Evolutionary conservation across 2,888 invertebrate species (phyloP).

Genomic region (Cyclophora punctaria): DNA sequence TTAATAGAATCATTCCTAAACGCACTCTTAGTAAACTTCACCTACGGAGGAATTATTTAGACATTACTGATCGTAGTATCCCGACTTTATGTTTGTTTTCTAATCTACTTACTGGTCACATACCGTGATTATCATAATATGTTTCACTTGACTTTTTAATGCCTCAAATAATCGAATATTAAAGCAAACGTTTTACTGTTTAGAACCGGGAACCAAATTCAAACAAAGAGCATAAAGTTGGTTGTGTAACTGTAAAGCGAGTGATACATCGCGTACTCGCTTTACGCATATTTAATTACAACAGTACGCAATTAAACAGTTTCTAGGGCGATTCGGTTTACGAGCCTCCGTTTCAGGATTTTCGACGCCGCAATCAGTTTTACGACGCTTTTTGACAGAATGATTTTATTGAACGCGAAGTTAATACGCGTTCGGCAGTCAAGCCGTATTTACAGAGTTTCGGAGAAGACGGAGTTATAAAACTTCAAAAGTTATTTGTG

Average conservation of each 20-base stretch:
- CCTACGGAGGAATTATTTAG: too few species aligned
- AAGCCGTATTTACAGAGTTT: too few species aligned
- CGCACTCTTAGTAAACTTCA: too few species aligned
- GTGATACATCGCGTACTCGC: constrained; percentile 27
- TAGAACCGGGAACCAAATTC: too few species aligned
- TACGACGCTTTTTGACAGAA: constrained; percentile 54
- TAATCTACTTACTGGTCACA: too few species aligned
- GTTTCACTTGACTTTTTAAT: too few species aligned
- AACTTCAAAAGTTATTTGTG: too few species aligned
- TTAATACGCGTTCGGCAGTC: constrained; percentile 15
- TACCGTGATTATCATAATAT: too few species aligned
- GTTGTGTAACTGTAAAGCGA: constrained; percentile 18
- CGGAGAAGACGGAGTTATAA: too few species aligned
- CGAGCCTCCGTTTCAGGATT: constrained; percentile 47
- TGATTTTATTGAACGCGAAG: constrained; percentile 39
- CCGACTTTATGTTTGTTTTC: too few species aligned
- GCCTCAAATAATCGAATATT: not conserved
- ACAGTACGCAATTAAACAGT: constrained; percentile 55
- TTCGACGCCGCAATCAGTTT: constrained; percentile 57
- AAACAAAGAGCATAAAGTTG: not conserved
- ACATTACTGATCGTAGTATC: too few species aligned
- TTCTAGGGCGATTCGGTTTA: constrained; percentile 59
- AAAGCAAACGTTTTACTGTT: too few species aligned
- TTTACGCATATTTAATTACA: constrained; percentile 49
- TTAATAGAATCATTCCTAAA: not conserved